Percentiles rank a stretch among this genome's conserved stretches.
Conservation (phyloP, 2,888 invertebrate genomes). For the Drosophila dives region DNA sequence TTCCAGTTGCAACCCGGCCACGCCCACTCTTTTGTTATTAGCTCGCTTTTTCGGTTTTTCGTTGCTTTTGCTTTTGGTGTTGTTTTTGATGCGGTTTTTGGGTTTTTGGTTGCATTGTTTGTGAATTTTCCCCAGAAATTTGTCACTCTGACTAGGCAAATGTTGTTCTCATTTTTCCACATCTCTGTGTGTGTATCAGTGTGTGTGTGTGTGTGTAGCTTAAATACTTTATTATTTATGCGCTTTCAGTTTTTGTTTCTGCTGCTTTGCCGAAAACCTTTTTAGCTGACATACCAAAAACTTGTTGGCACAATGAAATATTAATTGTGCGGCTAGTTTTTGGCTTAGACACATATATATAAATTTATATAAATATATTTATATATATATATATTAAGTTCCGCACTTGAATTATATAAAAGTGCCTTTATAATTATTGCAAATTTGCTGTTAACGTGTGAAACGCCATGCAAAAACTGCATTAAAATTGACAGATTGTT, state of each 20-base stretch:
- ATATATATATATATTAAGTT: background rate
- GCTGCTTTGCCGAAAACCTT: slow-evolving; percentile 39
- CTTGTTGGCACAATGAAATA: slow-evolving; percentile 67
- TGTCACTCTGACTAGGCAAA: slow-evolving; percentile 59
- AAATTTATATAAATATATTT: too few relatives aligned
- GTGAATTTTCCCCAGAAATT: slow-evolving; percentile 52
- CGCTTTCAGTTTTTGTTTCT: slow-evolving; percentile 43
- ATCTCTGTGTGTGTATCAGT: slow-evolving; percentile 11
- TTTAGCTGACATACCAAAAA: slow-evolving; percentile 69
- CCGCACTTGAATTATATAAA: slow-evolving; percentile 58
- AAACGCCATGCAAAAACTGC: slow-evolving; percentile 29
- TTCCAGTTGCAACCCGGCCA: slow-evolving; percentile 8
- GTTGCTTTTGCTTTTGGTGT: slow-evolving; percentile 33
- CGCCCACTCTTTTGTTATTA: slow-evolving; percentile 12
- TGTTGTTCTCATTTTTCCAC: slow-evolving; percentile 31
- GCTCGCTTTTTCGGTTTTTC: slow-evolving; percentile 2
- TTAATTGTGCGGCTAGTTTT: slow-evolving; percentile 54
- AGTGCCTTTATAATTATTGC: slow-evolving; percentile 68
- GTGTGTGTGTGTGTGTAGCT: slow-evolving; percentile 16
- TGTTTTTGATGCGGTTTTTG: slow-evolving; percentile 46
- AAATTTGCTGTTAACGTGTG: slow-evolving; percentile 43
- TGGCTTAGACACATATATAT: background rate
- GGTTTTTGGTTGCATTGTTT: slow-evolving; percentile 48
- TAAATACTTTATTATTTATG: slow-evolving; percentile 75
- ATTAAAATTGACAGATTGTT: slow-evolving; percentile 28